Percentiles rank a stretch among this genome's conserved stretches.
These are phyloP conservation scores for Calosoma granatense DNA, from an alignment of 1,140 invertebrate genomes.

Conservation along the genomic window DNA sequence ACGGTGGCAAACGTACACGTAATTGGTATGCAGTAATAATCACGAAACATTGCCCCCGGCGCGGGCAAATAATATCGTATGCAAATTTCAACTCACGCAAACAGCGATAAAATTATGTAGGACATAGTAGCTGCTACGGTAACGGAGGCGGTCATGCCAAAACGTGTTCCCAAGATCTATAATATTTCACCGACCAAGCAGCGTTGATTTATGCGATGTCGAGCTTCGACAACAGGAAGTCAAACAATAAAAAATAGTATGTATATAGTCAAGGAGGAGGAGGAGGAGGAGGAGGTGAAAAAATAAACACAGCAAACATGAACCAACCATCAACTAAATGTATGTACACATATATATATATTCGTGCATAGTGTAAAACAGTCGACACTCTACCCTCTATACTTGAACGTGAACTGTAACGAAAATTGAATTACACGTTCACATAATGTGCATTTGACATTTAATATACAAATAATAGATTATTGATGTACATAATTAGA, in stretches of 20 bases:
- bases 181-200: not conserved
- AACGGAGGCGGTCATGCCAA: not conserved
- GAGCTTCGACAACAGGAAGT: not conserved
- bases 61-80: constrained; percentile 5
- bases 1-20: constrained; percentile 1
- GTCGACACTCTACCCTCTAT: too few species aligned
- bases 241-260: not conserved
- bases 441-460: too few species aligned
- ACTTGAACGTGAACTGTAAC: too few species aligned
- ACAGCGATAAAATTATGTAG: not conserved
- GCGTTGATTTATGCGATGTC: not conserved
- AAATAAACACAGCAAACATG: too few species aligned
- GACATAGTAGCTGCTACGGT: not conserved
- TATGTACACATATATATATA: too few species aligned
- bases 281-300: too few species aligned
- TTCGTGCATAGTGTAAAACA: too few species aligned
- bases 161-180: not conserved
- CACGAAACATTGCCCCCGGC: constrained; percentile 3
- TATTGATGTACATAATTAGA: too few species aligned
- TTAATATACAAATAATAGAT: too few species aligned
- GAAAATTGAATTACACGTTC: too few species aligned
- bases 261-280: too few species aligned
- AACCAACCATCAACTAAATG: too few species aligned
- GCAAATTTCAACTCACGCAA: not conserved
- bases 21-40: constrained; percentile 9